Percentiles rank a stretch among this genome's conserved stretches.
Conservation (phyloP, 2,797 vertebrate species). For the Melopsittacus undulatus region DNA sequence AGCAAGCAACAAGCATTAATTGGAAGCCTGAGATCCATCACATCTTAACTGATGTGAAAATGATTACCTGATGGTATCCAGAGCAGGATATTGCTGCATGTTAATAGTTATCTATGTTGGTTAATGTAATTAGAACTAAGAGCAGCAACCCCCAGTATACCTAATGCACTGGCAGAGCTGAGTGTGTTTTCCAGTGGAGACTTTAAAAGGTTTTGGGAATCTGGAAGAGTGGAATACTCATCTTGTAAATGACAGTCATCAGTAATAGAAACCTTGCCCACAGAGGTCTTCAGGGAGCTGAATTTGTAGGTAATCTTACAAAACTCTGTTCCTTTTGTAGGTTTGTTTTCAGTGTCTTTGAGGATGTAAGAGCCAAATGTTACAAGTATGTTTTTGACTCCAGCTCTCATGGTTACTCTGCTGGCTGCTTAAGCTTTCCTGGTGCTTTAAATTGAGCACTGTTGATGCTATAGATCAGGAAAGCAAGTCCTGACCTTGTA, state of each 20-base stretch:
- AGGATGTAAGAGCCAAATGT: neutral
- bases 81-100: slow-evolving; percentile 16
- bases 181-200: neutral
- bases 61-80: slow-evolving; percentile 18
- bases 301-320: neutral
- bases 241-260: neutral
- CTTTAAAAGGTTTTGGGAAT: slow-evolving; percentile 2
- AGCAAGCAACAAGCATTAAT: neutral
- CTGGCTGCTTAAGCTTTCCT: slow-evolving; percentile 47
- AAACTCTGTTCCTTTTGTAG: neutral
- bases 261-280: neutral
- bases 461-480: slow-evolving; percentile 37
- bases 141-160: neutral
- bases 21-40: slow-evolving; percentile 10
- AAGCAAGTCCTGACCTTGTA: slow-evolving; percentile 44
- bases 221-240: neutral
- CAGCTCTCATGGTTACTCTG: slow-evolving; percentile 1
- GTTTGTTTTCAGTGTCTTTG: slow-evolving; percentile 26
- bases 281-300: neutral
- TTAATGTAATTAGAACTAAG: slow-evolving; percentile 32
- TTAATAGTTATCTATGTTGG: slow-evolving; percentile 4
- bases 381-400: slow-evolving; percentile 43
- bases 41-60: neutral
- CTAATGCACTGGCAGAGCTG: neutral
- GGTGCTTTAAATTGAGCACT: slow-evolving; percentile 51